Conservation (phyloP, 1,140 invertebrate species). For the Dendrolimus punctatus region DNA sequence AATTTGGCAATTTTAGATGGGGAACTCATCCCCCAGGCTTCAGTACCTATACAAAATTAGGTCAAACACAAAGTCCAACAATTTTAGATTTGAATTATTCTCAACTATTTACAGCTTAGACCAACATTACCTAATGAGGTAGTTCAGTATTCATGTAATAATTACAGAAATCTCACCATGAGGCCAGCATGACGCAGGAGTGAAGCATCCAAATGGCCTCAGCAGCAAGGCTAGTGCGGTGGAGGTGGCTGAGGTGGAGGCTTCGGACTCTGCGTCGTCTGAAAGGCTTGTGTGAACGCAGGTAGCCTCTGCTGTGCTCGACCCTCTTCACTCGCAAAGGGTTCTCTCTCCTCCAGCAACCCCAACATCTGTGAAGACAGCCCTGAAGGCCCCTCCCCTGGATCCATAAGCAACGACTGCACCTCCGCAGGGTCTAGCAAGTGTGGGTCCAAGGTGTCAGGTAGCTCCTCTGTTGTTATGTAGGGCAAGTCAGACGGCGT, state of each 20-base stretch:
- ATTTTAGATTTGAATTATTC: conserved; percentile 30
- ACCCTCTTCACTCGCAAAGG: conserved; percentile 37
- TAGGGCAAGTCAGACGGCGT: conserved; percentile 47
- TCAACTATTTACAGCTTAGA: conserved; percentile 57
- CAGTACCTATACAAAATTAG: conserved; percentile 21
- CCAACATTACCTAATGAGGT: conserved; percentile 67
- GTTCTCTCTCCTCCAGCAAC: conserved; percentile 45
- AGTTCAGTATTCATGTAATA: conserved; percentile 54
- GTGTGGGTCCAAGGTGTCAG: conserved; percentile 34
- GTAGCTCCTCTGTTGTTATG: conserved; percentile 37
- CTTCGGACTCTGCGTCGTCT: conserved; percentile 64
- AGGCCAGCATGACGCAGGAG: not conserved
- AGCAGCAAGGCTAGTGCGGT: conserved; percentile 36
- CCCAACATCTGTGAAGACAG: conserved; percentile 49
- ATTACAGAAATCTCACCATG: conserved; percentile 36
- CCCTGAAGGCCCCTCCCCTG: conserved; percentile 52
- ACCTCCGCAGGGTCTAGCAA: conserved; percentile 44
- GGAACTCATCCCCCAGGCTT: conserved; percentile 21
- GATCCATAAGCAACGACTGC: conserved; percentile 45
- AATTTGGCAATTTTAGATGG: conserved; percentile 54
- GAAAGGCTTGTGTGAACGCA: conserved; percentile 65
- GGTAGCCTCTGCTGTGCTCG: conserved; percentile 51
- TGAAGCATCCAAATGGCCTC: not conserved
- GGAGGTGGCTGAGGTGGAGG: conserved; percentile 64
- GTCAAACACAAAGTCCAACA: conserved; percentile 27